A percentile compares a stretch with the other conserved stretches of the same genome.
Evolutionary conservation across 2,888 invertebrate genomes (phyloP).

Genomic region (Escarpia spicata): DNA sequence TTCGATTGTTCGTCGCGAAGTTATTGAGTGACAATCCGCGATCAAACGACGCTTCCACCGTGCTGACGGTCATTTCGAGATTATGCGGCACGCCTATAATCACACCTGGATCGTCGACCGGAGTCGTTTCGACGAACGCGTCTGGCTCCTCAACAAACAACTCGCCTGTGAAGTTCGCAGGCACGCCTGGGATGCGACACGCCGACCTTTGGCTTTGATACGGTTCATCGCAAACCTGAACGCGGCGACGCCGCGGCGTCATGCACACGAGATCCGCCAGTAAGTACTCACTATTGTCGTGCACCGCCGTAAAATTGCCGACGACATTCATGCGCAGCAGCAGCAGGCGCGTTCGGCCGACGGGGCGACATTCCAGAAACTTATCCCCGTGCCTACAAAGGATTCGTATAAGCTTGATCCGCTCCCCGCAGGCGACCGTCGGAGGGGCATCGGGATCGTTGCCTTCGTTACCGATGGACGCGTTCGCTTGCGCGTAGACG

Average conservation of each 20-base stretch:
- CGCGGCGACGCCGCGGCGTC: conserved; percentile 36
- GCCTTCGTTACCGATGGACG: conserved; percentile 25
- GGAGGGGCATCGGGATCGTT: background rate
- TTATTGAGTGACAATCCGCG: conserved; percentile 38
- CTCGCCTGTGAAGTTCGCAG: conserved; percentile 36
- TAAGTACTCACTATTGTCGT: conserved; percentile 38
- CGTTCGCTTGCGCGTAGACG: conserved; percentile 38
- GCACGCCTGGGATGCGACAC: conserved; percentile 38
- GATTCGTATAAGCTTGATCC: conserved; percentile 36
- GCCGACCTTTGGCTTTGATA: background rate
- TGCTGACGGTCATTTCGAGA: conserved; percentile 31
- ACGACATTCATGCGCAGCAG: conserved; percentile 36
- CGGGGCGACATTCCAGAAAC: conserved; percentile 34
- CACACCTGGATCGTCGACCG: conserved; percentile 29
- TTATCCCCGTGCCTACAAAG: conserved; percentile 33
- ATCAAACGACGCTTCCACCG: conserved; percentile 30
- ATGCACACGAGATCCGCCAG: conserved; percentile 38
- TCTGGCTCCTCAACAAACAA: conserved; percentile 36
- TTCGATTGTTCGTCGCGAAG: conserved; percentile 40
- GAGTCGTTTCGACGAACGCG: conserved; percentile 38
- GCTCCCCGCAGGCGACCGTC: conserved; percentile 32
- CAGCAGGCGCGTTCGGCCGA: conserved; percentile 30
- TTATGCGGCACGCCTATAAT: conserved; percentile 39
- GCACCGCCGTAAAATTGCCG: conserved; percentile 39
- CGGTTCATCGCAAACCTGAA: conserved; percentile 25